These are phyloP conservation scores for Dermatemys mawii DNA, from an alignment of 2,113 vertebrate species.

Conservation along the genomic window DNA sequence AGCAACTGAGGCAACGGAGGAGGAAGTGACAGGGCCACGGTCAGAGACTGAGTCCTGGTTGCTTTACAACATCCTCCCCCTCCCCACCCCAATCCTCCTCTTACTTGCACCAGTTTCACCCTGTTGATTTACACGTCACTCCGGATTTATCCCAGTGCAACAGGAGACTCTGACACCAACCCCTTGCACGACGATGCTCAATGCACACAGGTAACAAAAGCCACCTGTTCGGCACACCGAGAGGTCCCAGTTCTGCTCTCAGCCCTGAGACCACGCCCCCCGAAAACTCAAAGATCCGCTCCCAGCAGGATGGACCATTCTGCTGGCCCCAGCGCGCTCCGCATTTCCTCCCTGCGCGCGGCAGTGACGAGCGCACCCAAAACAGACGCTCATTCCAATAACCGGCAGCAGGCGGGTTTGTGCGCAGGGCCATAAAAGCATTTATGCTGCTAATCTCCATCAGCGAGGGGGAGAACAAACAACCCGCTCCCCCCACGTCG, in stretches of 20 bases:
- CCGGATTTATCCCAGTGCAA: not conserved
- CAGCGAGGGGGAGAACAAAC: not conserved
- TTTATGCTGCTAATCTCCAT: conserved; percentile 52
- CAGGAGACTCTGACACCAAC: too few species aligned
- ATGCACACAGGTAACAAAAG: too few species aligned
- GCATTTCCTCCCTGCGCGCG: not conserved
- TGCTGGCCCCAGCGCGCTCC: not conserved
- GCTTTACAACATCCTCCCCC: not conserved
- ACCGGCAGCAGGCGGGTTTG: not conserved
- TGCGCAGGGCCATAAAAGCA: conserved; percentile 29
- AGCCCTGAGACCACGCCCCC: not conserved
- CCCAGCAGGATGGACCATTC: not conserved
- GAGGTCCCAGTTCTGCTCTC: rapidly evolving
- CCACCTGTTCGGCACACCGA: rapidly evolving
- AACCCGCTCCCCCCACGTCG: conserved; percentile 1
- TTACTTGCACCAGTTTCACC: not conserved
- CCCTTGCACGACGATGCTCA: not conserved
- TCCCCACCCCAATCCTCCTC: not conserved
- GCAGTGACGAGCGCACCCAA: not conserved
- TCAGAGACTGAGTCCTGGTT: rapidly evolving
- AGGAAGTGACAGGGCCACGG: too few species aligned
- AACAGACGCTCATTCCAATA: not conserved
- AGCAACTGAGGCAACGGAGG: not conserved
- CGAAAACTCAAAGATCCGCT: not conserved
- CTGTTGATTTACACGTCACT: not conserved